Evolutionary conservation across 2,797 vertebrate species (phyloP).

Genomic region (Chaetodon trifasciatus): DNA sequence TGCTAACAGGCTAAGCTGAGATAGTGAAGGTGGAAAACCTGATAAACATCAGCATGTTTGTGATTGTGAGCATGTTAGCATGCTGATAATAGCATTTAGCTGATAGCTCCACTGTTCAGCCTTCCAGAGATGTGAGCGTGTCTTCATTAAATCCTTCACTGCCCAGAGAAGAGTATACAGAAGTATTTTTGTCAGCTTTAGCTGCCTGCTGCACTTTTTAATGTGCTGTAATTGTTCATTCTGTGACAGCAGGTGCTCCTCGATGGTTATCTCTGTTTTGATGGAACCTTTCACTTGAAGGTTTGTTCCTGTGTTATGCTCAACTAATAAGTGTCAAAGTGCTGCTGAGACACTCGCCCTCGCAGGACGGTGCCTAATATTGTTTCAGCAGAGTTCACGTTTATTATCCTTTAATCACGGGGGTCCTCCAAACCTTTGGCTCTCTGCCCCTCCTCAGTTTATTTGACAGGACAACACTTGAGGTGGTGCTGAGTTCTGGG

Average conservation of each 20-base stretch:
- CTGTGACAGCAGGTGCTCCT: constrained; percentile 25
- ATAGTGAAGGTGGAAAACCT: neutral
- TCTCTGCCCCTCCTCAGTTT: constrained; percentile 40
- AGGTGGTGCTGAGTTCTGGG: constrained; percentile 27
- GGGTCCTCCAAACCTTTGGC: constrained; percentile 45
- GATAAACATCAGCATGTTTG: neutral
- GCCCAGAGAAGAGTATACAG: neutral
- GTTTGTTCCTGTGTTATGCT: constrained; percentile 32
- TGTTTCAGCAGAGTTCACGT: constrained; percentile 62
- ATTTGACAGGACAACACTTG: constrained; percentile 59
- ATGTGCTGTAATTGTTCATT: neutral
- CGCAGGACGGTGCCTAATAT: constrained; percentile 35
- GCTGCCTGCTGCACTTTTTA: neutral
- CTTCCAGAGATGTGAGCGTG: neutral
- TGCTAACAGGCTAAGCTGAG: neutral
- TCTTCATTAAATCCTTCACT: neutral
- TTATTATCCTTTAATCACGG: constrained; percentile 76
- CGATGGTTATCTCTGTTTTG: constrained; percentile 23
- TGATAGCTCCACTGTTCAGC: neutral
- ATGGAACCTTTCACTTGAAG: constrained; percentile 17
- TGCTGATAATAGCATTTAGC: neutral
- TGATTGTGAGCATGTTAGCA: neutral
- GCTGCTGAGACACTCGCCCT: constrained; percentile 31
- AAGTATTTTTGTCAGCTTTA: neutral
- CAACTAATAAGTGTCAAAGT: constrained; percentile 56